Evolutionary conservation across 1,140 invertebrate species (phyloP).

Genomic region (Ceratoteleas bidentatus): DNA sequence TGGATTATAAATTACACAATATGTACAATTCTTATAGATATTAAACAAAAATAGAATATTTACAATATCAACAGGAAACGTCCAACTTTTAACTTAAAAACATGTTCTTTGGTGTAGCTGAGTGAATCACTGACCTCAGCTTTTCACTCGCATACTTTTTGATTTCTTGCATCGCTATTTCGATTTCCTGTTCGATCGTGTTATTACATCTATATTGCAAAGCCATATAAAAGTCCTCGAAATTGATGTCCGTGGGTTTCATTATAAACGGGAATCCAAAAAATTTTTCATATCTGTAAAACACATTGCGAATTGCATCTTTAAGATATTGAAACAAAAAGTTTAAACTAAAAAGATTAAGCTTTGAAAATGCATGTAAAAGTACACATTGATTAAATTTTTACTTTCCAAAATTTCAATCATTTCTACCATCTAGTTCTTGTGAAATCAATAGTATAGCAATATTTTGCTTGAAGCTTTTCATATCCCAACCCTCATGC

Average conservation of each 20-base stretch:
- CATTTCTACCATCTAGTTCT: too few species aligned
- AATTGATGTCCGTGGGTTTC: conserved; percentile 34
- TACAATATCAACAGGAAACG: not conserved
- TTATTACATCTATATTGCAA: conserved; percentile 27
- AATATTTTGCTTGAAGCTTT: too few species aligned
- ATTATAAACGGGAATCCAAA: conserved; percentile 48
- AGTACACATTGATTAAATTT: too few species aligned
- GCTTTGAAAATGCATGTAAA: too few species aligned
- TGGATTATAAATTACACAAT: too few species aligned
- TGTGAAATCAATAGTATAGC: too few species aligned
- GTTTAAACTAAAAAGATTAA: too few species aligned
- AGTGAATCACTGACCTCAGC: conserved; percentile 5
- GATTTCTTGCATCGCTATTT: conserved; percentile 30
- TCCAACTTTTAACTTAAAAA: not conserved
- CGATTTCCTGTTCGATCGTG: conserved; percentile 30
- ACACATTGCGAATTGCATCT: too few species aligned
- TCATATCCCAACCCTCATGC: too few species aligned
- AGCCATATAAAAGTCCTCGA: conserved; percentile 35
- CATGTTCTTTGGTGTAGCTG: not conserved
- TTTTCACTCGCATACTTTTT: conserved; percentile 39
- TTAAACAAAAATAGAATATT: not conserved
- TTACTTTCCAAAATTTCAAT: too few species aligned
- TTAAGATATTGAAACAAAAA: too few species aligned
- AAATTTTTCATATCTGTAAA: conserved; percentile 36
- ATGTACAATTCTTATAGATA: not conserved